A percentile compares a stretch with the other conserved stretches of the same genome.
These are phyloP conservation scores for Heterohyrax brucei DNA, from an alignment of 2,797 vertebrate species.

Conservation along the genomic window DNA sequence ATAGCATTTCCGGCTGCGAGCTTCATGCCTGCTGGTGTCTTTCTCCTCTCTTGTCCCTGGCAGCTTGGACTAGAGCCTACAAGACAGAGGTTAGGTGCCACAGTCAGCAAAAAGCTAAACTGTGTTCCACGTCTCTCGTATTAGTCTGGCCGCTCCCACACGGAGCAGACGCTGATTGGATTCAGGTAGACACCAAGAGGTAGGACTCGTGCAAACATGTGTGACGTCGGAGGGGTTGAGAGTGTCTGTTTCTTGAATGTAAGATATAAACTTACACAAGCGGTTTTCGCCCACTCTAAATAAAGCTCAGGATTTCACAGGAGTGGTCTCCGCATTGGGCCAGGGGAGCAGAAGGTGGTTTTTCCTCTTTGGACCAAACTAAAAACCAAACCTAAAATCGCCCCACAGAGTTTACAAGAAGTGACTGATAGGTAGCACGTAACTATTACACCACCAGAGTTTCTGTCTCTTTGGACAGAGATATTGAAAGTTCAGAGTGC, in stretches of 20 bases:
- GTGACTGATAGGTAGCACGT: too few relatives aligned
- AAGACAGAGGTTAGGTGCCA: fast-evolving
- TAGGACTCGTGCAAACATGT: too few relatives aligned
- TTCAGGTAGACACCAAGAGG: background rate
- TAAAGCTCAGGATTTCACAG: background rate
- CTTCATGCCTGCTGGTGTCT: too few relatives aligned
- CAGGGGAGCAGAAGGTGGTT: background rate
- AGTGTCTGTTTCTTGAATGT: background rate
- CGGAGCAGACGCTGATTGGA: background rate
- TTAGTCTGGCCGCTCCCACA: background rate
- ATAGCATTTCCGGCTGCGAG: fast-evolving
- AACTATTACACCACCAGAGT: too few relatives aligned
- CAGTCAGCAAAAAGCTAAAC: background rate
- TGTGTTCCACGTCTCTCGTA: background rate
- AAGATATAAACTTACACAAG: background rate
- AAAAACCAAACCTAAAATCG: too few relatives aligned
- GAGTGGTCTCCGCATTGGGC: background rate
- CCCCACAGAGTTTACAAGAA: too few relatives aligned
- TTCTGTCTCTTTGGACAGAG: background rate
- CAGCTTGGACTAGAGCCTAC: background rate
- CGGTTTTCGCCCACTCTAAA: background rate
- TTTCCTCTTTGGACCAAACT: background rate
- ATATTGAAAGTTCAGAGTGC: background rate
- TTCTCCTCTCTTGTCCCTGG: background rate
- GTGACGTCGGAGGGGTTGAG: background rate